Conservation (phyloP, 2,113 vertebrate genomes). For the Octodon degus region DNA sequence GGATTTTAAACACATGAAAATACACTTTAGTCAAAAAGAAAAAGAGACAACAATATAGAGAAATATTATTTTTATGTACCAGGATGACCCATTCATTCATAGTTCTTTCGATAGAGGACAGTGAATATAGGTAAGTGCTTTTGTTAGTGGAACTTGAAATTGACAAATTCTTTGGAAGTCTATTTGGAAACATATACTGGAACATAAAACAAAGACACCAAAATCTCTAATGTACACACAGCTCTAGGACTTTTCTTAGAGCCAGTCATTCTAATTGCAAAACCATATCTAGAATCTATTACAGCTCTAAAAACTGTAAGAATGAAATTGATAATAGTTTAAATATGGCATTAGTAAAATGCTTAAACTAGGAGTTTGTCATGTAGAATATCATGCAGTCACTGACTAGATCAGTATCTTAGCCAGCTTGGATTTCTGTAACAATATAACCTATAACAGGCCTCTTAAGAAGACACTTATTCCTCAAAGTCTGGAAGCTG, state of each 20-base stretch:
- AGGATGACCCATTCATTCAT: neutral
- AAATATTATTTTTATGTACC: neutral
- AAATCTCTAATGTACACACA: neutral
- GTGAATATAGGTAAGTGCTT: neutral
- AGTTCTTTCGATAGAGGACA: neutral
- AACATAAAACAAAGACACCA: neutral
- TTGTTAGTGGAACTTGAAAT: neutral
- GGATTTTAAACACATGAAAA: conserved; percentile 1
- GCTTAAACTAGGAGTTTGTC: neutral
- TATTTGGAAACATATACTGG: neutral
- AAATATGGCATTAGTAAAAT: neutral
- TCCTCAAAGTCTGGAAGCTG: neutral
- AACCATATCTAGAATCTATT: neutral
- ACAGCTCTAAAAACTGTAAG: neutral
- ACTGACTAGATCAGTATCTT: neutral
- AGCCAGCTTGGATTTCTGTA: neutral
- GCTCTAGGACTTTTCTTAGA: neutral
- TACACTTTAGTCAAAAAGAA: neutral
- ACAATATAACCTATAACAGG: neutral
- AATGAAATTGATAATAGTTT: neutral
- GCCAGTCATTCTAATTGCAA: neutral
- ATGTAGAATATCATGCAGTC: neutral
- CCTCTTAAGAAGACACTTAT: neutral
- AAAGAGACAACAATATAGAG: neutral
- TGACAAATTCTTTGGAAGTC: neutral